Evolutionary conservation across 2,888 invertebrate species (phyloP).

Genomic region (Mycalesis mineus): DNA sequence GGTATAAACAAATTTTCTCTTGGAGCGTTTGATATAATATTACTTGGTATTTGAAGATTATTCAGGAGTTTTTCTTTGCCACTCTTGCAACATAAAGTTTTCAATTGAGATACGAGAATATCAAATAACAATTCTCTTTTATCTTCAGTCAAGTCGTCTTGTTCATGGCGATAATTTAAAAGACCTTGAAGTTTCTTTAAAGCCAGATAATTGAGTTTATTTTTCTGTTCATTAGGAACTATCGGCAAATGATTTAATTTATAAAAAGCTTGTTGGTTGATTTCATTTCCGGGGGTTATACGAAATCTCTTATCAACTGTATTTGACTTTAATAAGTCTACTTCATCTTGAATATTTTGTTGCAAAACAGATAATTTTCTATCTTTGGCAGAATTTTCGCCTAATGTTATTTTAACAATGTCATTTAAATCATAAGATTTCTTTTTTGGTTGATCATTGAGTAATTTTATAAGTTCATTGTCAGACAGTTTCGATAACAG

Average conservation of each 20-base stretch:
- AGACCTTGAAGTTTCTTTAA: constrained; percentile 55
- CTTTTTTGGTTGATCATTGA: constrained; percentile 53
- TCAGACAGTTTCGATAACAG: constrained; percentile 63
- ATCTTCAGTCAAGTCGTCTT: constrained; percentile 38
- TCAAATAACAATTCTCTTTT: constrained; percentile 63
- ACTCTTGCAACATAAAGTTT: constrained; percentile 61
- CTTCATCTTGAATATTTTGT: constrained; percentile 12
- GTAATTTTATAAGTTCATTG: constrained; percentile 53
- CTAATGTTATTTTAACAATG: constrained; percentile 42
- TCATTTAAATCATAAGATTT: constrained; percentile 53
- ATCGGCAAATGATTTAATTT: constrained; percentile 56
- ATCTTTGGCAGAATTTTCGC: constrained; percentile 12
- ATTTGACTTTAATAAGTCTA: constrained; percentile 6
- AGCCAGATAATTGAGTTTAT: constrained; percentile 49
- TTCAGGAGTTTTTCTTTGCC: constrained; percentile 31
- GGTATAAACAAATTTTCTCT: constrained; percentile 14
- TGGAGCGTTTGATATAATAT: constrained; percentile 30
- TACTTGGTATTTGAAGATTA: constrained; percentile 34
- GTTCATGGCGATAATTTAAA: constrained; percentile 44
- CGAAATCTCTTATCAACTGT: constrained; percentile 32
- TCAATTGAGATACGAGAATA: constrained; percentile 60
- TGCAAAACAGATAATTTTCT: constrained; percentile 2
- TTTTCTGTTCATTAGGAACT: constrained; percentile 40
- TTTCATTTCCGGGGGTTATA: constrained; percentile 31
- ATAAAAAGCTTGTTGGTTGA: constrained; percentile 43